A percentile compares a stretch with the other conserved stretches of the same genome.
Evolutionary conservation across 1,140 invertebrate genomes (phyloP).

Genomic region (Drosophila dunni): DNA sequence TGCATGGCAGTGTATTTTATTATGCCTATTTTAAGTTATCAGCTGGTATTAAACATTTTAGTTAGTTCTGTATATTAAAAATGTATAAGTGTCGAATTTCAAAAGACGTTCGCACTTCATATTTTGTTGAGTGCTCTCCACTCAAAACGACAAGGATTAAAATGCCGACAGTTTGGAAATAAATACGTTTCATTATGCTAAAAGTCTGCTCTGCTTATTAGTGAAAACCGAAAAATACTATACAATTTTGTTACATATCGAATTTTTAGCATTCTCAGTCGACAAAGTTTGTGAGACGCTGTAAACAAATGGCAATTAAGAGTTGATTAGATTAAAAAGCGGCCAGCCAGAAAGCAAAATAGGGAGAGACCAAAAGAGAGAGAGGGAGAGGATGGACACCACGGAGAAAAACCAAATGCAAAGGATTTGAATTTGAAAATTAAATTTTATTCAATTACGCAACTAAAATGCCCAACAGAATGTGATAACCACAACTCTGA

Average conservation of each 20-base stretch:
- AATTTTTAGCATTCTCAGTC: not conserved
- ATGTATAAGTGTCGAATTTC: no score
- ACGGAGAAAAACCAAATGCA: conserved; percentile 51
- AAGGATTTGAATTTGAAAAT: conserved; percentile 63
- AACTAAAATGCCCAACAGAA: conserved; percentile 71
- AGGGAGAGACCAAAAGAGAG: no score
- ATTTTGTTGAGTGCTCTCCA: conserved; percentile 3
- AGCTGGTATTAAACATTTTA: no score
- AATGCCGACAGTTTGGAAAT: conserved; percentile 16
- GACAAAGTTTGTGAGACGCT: conserved; percentile 5
- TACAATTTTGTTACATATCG: not conserved
- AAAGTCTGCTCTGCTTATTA: not conserved
- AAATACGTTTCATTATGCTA: conserved; percentile 30
- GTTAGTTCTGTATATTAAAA: no score
- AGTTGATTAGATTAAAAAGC: conserved; percentile 21
- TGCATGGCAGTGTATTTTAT: no score
- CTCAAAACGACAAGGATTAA: conserved; percentile 4
- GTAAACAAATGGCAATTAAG: conserved; percentile 67
- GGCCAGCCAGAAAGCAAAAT: not conserved
- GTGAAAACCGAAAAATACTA: not conserved
- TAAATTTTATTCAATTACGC: conserved; percentile 77
- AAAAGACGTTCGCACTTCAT: not conserved
- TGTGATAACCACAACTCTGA: conserved; percentile 63
- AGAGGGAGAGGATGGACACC: not conserved
- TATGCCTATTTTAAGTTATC: no score